Base-by-base conservation (phyloP, 92 coral and sea anemone genomes). In the Micromussa lordhowensis region DNA sequence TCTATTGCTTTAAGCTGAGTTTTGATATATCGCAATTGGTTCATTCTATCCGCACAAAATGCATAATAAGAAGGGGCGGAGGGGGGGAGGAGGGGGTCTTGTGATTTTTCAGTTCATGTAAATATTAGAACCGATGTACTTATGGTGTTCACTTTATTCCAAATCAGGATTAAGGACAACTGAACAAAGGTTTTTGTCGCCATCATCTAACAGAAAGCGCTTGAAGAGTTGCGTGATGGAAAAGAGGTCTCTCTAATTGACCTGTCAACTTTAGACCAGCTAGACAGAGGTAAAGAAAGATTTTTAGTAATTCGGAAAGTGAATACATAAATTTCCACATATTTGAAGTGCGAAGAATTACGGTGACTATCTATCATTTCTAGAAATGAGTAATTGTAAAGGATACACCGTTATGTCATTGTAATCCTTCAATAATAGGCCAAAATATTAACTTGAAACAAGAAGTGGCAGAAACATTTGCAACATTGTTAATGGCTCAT, bases 121-220 rank as follows among this genome's bases (percentile, higher is more conserved):
- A 55, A 51, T 26, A 53, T 29, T 4, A n/a, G 17, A 53, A 53
- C 80, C 12, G 34, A 77, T 35, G 58, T 57, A 26, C 61, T 78
- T 53, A 75, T 75, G 18, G n/a, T 19, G 59, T 76, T 48, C 35
- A 76, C 57, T 76, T 76, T 29, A 49, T 53, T 83, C 78, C 49
- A 29, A 51, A 69, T 68, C 34, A 83, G 87, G 87, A 12, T 22
- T 83, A 57, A 85, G 58, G 28, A 55, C 49, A 38, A 55, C 88
- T 19, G 92, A 89, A 57, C 92, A 89, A 75, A 75, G 88, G 57
- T 89, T 89, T 57, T 32, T 86, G 88, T 89, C 88, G 22, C 92
- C 92, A 19, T 44, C 82, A 44, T 77, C 79, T 6, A 81, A 69
- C 61, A 26, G 51, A 35, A 80, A 80, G 68, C 14, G 77, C 68